Evolutionary conservation across 2,113 vertebrate species (phyloP).

Genomic region (Prionailurus bengalensis): DNA sequence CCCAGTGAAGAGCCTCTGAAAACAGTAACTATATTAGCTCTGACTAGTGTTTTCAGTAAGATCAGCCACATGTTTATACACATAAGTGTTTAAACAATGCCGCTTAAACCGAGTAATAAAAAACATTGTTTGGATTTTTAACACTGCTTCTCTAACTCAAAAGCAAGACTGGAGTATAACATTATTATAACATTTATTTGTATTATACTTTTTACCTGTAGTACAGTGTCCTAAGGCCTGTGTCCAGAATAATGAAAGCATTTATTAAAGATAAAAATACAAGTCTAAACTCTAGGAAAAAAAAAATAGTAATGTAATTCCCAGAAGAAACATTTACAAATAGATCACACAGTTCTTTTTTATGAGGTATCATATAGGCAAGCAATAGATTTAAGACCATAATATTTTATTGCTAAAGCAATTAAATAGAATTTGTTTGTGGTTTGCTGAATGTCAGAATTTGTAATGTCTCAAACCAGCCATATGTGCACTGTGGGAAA

Average conservation of each 20-base stretch:
- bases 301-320: not conserved
- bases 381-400: not conserved
- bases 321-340: constrained; percentile 18
- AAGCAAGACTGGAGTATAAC: not conserved
- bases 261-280: constrained; percentile 3
- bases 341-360: not conserved
- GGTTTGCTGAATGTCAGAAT: constrained; percentile 13
- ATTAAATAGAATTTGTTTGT: constrained; percentile 48
- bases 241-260: not conserved
- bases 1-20: constrained; percentile 35
- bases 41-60: constrained; percentile 34
- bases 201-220: not conserved
- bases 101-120: constrained; percentile 65
- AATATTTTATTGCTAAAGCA: constrained; percentile 45
- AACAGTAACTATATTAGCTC: constrained; percentile 33
- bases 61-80: constrained; percentile 34
- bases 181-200: not conserved
- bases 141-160: constrained; percentile 47
- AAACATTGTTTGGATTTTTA: constrained; percentile 59
- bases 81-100: constrained; percentile 57
- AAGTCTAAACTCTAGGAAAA: not conserved
- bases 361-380: not conserved
- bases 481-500: not conserved
- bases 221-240: not conserved
- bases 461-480: not conserved